Evolutionary conservation across 2,888 invertebrate genomes (phyloP), one percentile per base, ranked within the genome.

Genomic region (Ochropleura leucogaster): DNA sequence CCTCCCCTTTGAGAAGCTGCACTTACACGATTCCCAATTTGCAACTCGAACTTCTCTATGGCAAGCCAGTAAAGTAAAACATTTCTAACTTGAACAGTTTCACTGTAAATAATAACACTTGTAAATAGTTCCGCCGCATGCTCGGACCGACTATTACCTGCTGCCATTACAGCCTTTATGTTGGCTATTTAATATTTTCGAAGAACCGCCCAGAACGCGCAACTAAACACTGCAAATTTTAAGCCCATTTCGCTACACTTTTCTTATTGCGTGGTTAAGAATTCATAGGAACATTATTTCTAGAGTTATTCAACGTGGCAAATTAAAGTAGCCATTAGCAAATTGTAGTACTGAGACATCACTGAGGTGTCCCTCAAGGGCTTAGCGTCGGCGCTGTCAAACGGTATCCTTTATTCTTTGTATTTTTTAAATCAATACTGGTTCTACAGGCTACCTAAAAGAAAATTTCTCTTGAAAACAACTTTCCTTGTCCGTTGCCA

Each of bases 401-500:
- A 12, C 9, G 12, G 12, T 20, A 53, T 20, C 5, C 1, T 69
- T 44, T 53, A 49, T 55, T 30, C 2, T 64, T 59, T 20, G 46
- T 47, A n/a, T 30, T 60, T 44, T 66, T 40, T 0, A 47, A 68
- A 57, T 64, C 30, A 63, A 40, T 66, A 65, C 42, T 47, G 10
- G 60, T 60, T 42, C 44, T 9, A 60, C 20, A 42, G 59, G 57
- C 42, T 59, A 68, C 57, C 30, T 60, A 55, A 70, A 83, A 80
- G 51, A 85, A 77, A 84, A 64, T 69, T 69, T 78, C 60, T 79
- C 66, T 74, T 63, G 40, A 78, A 74, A 74, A 75, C 66, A 57
- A 69, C 70, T 84, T 87, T 82, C 79, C 79, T 78, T 75, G 77
- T 74, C 72, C 64, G 79, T 85, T 85, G 80, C 81, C 82, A 83